Conservation (phyloP, 2,888 invertebrate genomes). For the Coleophora flavipennella region DNA sequence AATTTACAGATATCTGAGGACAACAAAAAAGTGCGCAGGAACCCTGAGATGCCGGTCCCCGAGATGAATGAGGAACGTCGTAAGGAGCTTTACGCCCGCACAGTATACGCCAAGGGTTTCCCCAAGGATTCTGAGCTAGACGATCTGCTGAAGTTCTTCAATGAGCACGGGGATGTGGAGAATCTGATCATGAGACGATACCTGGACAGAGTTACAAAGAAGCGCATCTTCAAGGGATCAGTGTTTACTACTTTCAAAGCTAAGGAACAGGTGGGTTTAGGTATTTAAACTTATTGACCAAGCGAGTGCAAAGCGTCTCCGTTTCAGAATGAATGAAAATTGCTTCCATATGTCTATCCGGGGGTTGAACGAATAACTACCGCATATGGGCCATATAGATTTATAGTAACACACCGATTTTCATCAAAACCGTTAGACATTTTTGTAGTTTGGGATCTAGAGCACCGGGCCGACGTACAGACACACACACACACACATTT, state of each 20-base stretch:
- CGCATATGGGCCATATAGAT: too few species aligned
- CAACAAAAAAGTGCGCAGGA: slow-evolving; percentile 80
- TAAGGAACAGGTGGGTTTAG: slow-evolving; percentile 72
- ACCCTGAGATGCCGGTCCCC: slow-evolving; percentile 82
- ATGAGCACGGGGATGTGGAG: slow-evolving; percentile 77
- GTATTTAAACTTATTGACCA: too few species aligned
- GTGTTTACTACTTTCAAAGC: slow-evolving; percentile 90
- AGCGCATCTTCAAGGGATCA: slow-evolving; percentile 89
- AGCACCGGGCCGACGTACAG: too few species aligned
- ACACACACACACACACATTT: too few species aligned
- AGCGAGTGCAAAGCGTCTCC: too few species aligned
- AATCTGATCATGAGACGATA: slow-evolving; percentile 77
- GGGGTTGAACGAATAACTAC: too few species aligned
- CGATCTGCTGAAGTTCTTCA: slow-evolving; percentile 81
- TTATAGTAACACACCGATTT: too few species aligned
- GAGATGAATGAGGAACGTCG: slow-evolving; percentile 87
- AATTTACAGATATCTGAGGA: slow-evolving; percentile 75
- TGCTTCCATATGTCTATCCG: too few species aligned
- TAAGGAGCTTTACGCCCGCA: slow-evolving; percentile 81
- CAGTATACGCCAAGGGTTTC: slow-evolving; percentile 92
- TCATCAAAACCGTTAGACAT: too few species aligned
- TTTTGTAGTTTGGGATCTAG: too few species aligned
- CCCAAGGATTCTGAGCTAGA: slow-evolving; percentile 79
- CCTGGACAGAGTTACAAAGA: slow-evolving; percentile 75
- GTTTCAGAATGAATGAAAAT: too few species aligned